phyloP scores from a whole-genome alignment of 2,888 invertebrate genomes.

The Cepaea hortensis region DNA sequence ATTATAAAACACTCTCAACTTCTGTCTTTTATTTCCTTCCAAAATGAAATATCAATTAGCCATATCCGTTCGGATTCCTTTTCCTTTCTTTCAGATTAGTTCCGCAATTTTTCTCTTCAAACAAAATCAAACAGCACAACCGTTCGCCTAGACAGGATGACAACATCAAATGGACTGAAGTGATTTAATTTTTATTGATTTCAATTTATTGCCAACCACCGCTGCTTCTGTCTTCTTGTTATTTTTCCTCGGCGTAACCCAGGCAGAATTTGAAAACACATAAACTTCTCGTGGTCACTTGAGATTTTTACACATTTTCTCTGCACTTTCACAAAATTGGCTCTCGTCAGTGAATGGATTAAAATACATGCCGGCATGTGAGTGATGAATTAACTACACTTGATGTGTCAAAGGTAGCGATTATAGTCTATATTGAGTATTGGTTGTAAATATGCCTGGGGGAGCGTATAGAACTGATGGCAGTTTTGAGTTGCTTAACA shows the following conservation, averaged over 20 bases:
- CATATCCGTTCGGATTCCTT: slow-evolving; percentile 1
- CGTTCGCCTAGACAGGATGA: slow-evolving; percentile 17
- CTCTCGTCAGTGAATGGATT: not conserved
- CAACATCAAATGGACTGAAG: slow-evolving; percentile 43
- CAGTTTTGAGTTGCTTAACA: too few relatives aligned
- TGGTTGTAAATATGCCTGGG: too few relatives aligned
- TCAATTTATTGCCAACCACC: slow-evolving; percentile 33
- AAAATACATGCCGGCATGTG: not conserved
- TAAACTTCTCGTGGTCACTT: slow-evolving; percentile 3
- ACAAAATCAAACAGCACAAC: slow-evolving; percentile 31
- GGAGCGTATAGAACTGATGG: too few relatives aligned
- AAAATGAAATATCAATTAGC: slow-evolving; percentile 31
- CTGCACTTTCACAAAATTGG: slow-evolving; percentile 3
- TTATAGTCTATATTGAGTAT: too few relatives aligned
- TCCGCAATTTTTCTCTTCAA: slow-evolving; percentile 22
- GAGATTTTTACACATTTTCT: slow-evolving; percentile 15
- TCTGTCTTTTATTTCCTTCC: not conserved
- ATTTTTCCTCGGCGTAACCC: not conserved
- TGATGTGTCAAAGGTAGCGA: not conserved
- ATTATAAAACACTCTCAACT: not conserved
- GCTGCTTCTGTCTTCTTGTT: not conserved
- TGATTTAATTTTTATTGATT: slow-evolving; percentile 42
- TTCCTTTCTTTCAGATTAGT: not conserved
- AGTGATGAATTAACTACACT: not conserved
- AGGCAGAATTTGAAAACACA: slow-evolving; percentile 3